These are phyloP conservation scores for Callipepla squamata DNA, from an alignment of 2,113 vertebrate species.

Conservation along the genomic window DNA sequence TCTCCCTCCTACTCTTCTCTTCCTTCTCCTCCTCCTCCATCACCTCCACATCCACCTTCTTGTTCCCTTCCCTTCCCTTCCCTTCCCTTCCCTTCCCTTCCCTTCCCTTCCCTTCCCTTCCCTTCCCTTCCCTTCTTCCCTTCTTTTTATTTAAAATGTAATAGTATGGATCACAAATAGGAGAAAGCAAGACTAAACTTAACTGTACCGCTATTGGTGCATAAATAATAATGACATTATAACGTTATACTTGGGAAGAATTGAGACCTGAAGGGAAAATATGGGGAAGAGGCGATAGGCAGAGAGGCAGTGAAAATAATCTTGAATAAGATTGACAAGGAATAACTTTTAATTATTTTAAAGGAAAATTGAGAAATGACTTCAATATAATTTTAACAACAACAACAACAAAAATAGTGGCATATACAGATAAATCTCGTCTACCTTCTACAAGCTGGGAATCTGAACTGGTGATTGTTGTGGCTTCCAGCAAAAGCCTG, in stretches of 20 bases:
- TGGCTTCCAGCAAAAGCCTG: slow-evolving; percentile 30
- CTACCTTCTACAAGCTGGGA: background rate
- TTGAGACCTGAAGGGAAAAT: background rate
- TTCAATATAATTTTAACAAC: slow-evolving; percentile 13
- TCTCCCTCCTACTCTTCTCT: too few species aligned
- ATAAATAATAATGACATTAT: background rate
- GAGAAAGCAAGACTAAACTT: background rate
- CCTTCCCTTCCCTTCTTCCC: too few species aligned
- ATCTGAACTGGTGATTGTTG: slow-evolving; percentile 7
- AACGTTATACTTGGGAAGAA: background rate
- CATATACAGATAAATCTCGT: background rate
- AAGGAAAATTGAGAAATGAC: slow-evolving; percentile 7
- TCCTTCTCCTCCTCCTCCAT: too few species aligned
- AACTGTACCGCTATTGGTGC: background rate
- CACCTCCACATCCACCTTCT: too few species aligned
- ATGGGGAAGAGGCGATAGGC: background rate
- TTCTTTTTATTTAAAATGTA: background rate
- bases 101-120: too few species aligned
- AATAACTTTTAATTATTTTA: slow-evolving; percentile 26
- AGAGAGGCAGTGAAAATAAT: background rate
- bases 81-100: too few species aligned
- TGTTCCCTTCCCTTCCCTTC: too few species aligned
- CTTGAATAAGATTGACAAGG: slow-evolving; percentile 3
- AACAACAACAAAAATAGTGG: background rate
- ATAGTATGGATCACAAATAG: background rate